phyloP scores from a whole-genome alignment of 2,797 vertebrate genomes.

The Poecilia velifera region DNA sequence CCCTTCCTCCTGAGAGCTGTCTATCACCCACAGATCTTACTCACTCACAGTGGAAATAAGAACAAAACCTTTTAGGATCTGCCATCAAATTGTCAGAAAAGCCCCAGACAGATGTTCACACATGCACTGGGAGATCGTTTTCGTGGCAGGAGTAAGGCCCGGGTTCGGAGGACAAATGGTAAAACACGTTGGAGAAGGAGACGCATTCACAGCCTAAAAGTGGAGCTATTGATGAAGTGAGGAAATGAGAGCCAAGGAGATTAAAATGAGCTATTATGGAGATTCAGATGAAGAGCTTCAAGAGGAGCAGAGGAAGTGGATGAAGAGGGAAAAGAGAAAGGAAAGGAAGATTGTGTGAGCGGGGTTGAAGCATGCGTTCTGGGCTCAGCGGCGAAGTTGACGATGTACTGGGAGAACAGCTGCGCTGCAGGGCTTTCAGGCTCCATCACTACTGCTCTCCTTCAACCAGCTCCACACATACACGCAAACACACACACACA shows the following conservation, averaged over 20 bases:
- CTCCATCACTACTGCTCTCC: constrained; percentile 81
- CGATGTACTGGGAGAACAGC: constrained; percentile 78
- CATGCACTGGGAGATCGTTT: constrained; percentile 18
- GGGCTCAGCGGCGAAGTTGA: constrained; percentile 77
- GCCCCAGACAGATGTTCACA: constrained; percentile 34
- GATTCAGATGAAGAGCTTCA: constrained; percentile 28
- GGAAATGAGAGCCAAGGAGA: constrained; percentile 27
- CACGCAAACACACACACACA: constrained; percentile 36
- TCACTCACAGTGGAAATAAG: constrained; percentile 31
- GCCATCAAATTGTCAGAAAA: constrained; percentile 42
- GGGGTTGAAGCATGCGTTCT: constrained; percentile 66
- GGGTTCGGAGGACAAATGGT: not conserved
- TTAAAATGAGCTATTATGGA: constrained; percentile 10
- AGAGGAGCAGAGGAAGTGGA: constrained; percentile 32
- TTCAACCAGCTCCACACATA: constrained; percentile 72
- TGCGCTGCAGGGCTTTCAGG: constrained; percentile 79
- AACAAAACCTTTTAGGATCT: constrained; percentile 32
- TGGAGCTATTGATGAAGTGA: constrained; percentile 14
- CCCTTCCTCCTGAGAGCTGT: constrained; percentile 69
- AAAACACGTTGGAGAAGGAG: constrained; percentile 6
- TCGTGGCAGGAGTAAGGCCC: not conserved
- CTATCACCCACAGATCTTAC: constrained; percentile 54
- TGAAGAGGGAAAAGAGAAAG: constrained; percentile 36
- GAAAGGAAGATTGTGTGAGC: constrained; percentile 45
- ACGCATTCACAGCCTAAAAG: not conserved